These are phyloP conservation scores for Strigamia crassipes DNA, from an alignment of 2,888 invertebrate species.

Conservation along the genomic window DNA sequence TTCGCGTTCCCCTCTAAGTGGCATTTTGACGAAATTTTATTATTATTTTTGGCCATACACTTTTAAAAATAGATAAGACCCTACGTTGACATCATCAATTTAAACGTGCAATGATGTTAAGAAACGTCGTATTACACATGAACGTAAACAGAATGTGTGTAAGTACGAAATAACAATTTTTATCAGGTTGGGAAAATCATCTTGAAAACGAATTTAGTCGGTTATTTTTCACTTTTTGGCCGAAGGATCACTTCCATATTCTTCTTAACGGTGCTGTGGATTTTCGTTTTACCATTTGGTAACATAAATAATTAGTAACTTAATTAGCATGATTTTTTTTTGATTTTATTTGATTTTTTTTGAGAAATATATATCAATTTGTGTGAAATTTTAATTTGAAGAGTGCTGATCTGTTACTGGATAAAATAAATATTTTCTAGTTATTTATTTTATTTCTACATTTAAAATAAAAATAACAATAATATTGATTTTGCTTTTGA, in stretches of 20 bases:
- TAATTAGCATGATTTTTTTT: conserved; percentile 15
- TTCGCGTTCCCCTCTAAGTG: background rate
- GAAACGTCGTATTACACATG: conserved; percentile 22
- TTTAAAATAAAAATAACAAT: too few species aligned
- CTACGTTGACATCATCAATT: conserved; percentile 7
- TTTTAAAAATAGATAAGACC: conserved; percentile 3
- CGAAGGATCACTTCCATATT: background rate
- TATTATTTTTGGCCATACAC: conserved; percentile 12
- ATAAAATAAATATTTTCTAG: too few species aligned
- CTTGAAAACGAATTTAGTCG: background rate
- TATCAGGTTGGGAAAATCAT: background rate
- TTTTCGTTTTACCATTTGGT: background rate
- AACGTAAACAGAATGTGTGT: background rate
- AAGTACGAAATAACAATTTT: background rate
- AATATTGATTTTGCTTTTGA: background rate
- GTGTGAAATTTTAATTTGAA: too few species aligned
- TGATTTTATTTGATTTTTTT: background rate
- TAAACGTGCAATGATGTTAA: conserved; percentile 8
- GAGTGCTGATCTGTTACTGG: too few species aligned
- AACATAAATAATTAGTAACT: conserved; percentile 22
- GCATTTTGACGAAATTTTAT: conserved; percentile 20
- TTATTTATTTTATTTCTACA: too few species aligned
- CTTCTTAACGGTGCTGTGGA: conserved; percentile 4
- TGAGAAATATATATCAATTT: too few species aligned
- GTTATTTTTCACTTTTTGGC: background rate